Evolutionary conservation across 1,140 invertebrate species (phyloP).

Genomic region (Drosophila ogumai): DNA sequence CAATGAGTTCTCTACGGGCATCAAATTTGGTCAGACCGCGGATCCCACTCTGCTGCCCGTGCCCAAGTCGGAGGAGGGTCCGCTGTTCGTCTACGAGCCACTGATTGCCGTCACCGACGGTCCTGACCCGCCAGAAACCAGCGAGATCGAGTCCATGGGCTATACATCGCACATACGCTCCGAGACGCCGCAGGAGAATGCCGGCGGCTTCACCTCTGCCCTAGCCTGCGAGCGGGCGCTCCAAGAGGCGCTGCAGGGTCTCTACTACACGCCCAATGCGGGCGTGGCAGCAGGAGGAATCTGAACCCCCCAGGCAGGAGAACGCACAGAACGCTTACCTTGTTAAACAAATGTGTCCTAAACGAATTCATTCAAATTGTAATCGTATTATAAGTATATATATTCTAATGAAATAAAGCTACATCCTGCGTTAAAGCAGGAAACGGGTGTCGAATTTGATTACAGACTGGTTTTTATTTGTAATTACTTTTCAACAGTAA

Average conservation of each 20-base stretch:
- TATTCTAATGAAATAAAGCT: conserved; percentile 30
- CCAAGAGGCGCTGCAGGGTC: conserved; percentile 94
- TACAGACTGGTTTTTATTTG: conserved; percentile 73
- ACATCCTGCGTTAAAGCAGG: conserved; percentile 22
- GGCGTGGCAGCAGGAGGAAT: conserved; percentile 67
- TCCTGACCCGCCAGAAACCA: conserved; percentile 88
- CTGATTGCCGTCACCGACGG: conserved; percentile 88
- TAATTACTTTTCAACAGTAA: conserved; percentile 79
- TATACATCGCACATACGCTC: conserved; percentile 92
- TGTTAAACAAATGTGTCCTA: conserved; percentile 65
- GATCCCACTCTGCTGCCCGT: conserved; percentile 87
- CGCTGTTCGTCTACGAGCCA: conserved; percentile 89
- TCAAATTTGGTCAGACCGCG: conserved; percentile 89
- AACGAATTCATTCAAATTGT: conserved; percentile 36
- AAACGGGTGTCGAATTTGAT: conserved; percentile 30
- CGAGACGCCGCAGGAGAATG: conserved; percentile 91
- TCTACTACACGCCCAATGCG: conserved; percentile 87
- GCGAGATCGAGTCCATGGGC: conserved; percentile 88
- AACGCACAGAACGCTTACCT: conserved; percentile 64
- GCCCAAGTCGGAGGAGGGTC: conserved; percentile 90
- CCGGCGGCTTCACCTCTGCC: conserved; percentile 93
- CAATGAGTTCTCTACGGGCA: conserved; percentile 92
- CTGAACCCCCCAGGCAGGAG: not conserved
- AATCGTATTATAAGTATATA: conserved; percentile 35
- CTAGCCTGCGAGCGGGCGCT: conserved; percentile 95